These are phyloP conservation scores for Drosophila subquinaria DNA, from an alignment of 2,888 invertebrate species.

Conservation along the genomic window DNA sequence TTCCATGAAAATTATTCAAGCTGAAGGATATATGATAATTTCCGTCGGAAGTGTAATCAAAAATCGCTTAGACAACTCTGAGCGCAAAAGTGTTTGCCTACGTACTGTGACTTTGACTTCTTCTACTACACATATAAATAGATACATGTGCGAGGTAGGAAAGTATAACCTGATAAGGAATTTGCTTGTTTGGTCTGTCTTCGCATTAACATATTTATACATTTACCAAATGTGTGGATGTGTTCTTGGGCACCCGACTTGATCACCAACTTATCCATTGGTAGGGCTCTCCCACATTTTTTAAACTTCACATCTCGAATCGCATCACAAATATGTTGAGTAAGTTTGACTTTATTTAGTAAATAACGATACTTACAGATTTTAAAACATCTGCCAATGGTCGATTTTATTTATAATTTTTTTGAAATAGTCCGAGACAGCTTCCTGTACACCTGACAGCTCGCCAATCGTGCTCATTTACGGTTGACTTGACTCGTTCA, in stretches of 20 bases:
- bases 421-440: slow-evolving; percentile 28
- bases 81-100: slow-evolving; percentile 44
- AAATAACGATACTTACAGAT: not conserved
- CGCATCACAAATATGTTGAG: not conserved
- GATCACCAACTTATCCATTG: not conserved
- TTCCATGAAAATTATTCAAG: slow-evolving; percentile 85
- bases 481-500: slow-evolving; percentile 62
- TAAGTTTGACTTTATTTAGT: not conserved
- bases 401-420: slow-evolving; percentile 17
- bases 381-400: slow-evolving; percentile 17
- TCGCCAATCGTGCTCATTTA: slow-evolving; percentile 57
- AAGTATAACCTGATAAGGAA: slow-evolving; percentile 23
- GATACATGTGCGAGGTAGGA: slow-evolving; percentile 24
- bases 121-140: not conserved
- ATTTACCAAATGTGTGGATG: not conserved
- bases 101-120: slow-evolving; percentile 10
- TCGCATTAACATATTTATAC: slow-evolving; percentile 32
- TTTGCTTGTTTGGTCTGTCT: slow-evolving; percentile 24
- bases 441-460: slow-evolving; percentile 55
- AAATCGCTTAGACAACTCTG: slow-evolving; percentile 85
- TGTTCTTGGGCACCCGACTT: not conserved
- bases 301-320: not conserved
- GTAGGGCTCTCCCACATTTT: not conserved
- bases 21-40: slow-evolving; percentile 86
- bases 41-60: slow-evolving; percentile 86